Percentiles rank a stretch among this genome's conserved stretches.
These are phyloP conservation scores for Hippocampus mohnikei DNA, from an alignment of 2,113 vertebrate genomes.

Conservation along the genomic window DNA sequence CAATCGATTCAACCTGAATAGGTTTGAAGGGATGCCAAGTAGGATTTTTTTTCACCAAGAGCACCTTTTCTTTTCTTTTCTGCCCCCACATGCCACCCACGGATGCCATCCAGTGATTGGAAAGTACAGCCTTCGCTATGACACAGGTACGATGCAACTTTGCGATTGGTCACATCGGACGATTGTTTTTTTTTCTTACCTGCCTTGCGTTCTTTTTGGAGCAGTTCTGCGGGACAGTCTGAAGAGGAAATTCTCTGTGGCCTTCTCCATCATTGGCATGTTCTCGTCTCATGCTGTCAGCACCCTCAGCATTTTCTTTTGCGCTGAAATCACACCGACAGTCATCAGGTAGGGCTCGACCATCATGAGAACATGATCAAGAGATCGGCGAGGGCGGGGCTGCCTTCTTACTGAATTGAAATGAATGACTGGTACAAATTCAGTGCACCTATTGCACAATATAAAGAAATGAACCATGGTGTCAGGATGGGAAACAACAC, in stretches of 20 bases:
- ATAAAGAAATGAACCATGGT: too few species aligned
- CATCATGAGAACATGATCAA: too few species aligned
- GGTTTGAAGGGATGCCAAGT: neutral
- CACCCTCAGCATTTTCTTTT: slow-evolving; percentile 96
- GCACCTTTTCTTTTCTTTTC: slow-evolving; percentile 8
- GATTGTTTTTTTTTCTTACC: slow-evolving; percentile 3
- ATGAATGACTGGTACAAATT: too few species aligned
- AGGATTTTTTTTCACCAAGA: slow-evolving; percentile 2
- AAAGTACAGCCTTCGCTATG: slow-evolving; percentile 93
- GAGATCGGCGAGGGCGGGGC: too few species aligned
- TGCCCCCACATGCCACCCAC: slow-evolving; percentile 8
- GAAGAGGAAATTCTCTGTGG: slow-evolving; percentile 91
- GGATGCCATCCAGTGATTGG: slow-evolving; percentile 82
- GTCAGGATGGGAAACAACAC: too few species aligned
- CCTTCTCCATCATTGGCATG: slow-evolving; percentile 97
- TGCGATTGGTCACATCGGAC: neutral
- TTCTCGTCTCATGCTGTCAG: slow-evolving; percentile 94
- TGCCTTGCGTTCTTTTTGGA: neutral
- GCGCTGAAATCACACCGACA: slow-evolving; percentile 94
- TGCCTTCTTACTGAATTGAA: too few species aligned
- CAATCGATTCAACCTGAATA: neutral
- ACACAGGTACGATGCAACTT: slow-evolving; percentile 77
- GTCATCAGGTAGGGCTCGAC: slow-evolving; percentile 85
- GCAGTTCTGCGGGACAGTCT: slow-evolving; percentile 88
- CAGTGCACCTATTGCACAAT: too few species aligned